Percentiles rank a stretch among this genome's conserved stretches.
Conservation (phyloP, 2,888 invertebrate species). For the Athalia rosae region DNA sequence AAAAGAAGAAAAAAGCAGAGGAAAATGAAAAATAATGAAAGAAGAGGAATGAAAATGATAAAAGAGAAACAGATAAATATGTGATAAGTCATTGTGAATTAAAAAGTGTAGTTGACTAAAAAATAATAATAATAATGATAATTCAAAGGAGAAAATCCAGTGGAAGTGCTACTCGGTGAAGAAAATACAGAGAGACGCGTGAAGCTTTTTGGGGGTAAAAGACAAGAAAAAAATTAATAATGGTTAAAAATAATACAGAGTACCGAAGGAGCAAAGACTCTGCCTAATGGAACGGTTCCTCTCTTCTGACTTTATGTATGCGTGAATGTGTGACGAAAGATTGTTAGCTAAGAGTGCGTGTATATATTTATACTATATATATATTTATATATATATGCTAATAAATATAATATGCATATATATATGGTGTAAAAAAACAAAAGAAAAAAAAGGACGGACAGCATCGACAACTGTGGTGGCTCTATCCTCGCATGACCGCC, state of each 20-base stretch:
- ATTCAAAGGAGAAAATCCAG: conserved; percentile 36
- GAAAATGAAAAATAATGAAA: conserved; percentile 49
- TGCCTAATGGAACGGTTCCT: conserved; percentile 62
- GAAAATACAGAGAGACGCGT: conserved; percentile 11
- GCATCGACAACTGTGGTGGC: conserved; percentile 66
- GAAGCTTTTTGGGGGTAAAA: conserved; percentile 15
- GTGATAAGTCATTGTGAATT: conserved; percentile 72
- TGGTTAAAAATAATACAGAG: conserved; percentile 61
- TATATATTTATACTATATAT: conserved; percentile 72
- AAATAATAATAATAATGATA: conserved; percentile 8
- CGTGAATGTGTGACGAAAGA: conserved; percentile 64
- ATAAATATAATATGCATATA: conserved; percentile 58
- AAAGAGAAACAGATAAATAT: conserved; percentile 65
- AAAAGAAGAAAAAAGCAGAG: conserved; percentile 5
- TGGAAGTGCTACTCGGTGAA: conserved; percentile 6
- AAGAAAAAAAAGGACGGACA: conserved; percentile 57
- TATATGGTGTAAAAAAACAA: conserved; percentile 47
- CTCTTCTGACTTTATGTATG: conserved; percentile 66
- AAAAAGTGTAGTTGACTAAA: conserved; percentile 61
- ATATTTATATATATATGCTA: conserved; percentile 68
- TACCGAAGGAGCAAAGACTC: conserved; percentile 67
- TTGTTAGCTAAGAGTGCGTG: conserved; percentile 70
- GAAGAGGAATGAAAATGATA: conserved; percentile 50
- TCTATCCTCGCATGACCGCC: conserved; percentile 69
- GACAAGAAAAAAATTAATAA: conserved; percentile 9